Conservation (phyloP, 2,888 invertebrate species). For the Zeuzera pyrina region DNA sequence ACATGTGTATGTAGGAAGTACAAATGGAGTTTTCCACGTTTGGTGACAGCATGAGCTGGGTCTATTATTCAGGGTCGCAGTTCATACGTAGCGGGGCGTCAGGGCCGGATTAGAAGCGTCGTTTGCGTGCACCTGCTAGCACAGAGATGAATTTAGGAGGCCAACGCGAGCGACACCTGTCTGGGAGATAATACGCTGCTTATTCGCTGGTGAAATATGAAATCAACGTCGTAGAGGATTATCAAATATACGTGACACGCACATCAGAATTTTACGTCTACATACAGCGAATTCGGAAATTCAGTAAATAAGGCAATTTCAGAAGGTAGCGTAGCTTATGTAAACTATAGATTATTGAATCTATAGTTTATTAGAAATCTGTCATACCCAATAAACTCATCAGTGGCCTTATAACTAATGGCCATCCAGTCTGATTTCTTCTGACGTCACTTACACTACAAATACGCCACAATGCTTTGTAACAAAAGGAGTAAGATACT, state of each 20-base stretch:
- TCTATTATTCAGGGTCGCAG: conserved; percentile 32
- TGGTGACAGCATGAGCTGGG: conserved; percentile 26
- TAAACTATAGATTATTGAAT: too few relatives aligned
- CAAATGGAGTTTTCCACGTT: conserved; percentile 29
- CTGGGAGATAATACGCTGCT: conserved; percentile 62
- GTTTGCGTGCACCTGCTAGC: conserved; percentile 52
- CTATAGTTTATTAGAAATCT: too few relatives aligned
- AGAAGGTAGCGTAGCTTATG: too few relatives aligned
- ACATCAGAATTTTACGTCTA: too few relatives aligned
- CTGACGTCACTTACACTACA: too few relatives aligned
- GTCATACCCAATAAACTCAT: too few relatives aligned
- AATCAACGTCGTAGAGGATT: conserved; percentile 42
- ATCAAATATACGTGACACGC: conserved; percentile 16
- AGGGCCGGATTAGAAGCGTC: conserved; percentile 50
- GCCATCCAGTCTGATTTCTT: too few relatives aligned
- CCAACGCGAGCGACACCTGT: conserved; percentile 62
- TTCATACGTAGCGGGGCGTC: conserved; percentile 29
- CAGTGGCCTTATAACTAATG: too few relatives aligned
- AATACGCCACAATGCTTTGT: too few relatives aligned
- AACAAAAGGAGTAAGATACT: too few relatives aligned
- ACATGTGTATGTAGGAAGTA: conserved; percentile 1
- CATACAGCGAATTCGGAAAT: too few relatives aligned
- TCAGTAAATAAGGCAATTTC: too few relatives aligned
- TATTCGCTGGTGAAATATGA: conserved; percentile 63
- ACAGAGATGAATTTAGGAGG: conserved; percentile 57